phyloP scores from a whole-genome alignment of 2,113 vertebrate genomes.

The Picathartes gymnocephalus region DNA sequence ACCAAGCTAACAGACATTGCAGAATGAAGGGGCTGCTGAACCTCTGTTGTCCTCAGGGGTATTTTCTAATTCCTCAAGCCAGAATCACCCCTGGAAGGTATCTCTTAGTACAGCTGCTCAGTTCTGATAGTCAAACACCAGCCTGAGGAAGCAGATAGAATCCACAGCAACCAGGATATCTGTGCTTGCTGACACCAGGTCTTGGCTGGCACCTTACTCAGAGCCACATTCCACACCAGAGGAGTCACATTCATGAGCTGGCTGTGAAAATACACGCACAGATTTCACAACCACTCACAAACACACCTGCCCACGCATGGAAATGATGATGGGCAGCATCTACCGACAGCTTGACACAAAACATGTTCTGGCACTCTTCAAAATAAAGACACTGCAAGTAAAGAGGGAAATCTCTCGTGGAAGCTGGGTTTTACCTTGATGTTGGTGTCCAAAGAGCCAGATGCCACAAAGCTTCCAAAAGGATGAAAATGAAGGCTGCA shows the following conservation, averaged over 20 bases:
- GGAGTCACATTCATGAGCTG: neutral
- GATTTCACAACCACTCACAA: neutral
- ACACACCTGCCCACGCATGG: neutral
- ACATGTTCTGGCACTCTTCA: neutral
- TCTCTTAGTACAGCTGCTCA: neutral
- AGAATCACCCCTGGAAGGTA: neutral
- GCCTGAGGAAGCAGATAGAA: neutral
- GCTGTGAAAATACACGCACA: accelerated
- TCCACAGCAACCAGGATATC: neutral
- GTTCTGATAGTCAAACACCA: neutral
- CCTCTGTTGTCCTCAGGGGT: neutral
- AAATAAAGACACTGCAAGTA: neutral
- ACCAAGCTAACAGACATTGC: neutral
- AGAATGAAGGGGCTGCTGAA: neutral
- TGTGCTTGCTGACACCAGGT: neutral
- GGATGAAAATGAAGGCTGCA: slow-evolving; percentile 94
- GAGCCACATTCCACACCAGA: slow-evolving; percentile 8
- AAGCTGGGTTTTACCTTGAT: slow-evolving; percentile 82
- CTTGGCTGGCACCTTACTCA: neutral
- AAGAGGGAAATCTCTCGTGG: neutral
- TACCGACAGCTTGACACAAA: neutral
- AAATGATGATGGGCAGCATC: neutral
- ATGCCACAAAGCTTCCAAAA: slow-evolving; percentile 88
- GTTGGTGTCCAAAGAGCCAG: slow-evolving; percentile 91
- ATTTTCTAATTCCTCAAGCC: neutral